phyloP scores from a whole-genome alignment of 2,888 invertebrate species.

The Aphidoletes aphidimyza region DNA sequence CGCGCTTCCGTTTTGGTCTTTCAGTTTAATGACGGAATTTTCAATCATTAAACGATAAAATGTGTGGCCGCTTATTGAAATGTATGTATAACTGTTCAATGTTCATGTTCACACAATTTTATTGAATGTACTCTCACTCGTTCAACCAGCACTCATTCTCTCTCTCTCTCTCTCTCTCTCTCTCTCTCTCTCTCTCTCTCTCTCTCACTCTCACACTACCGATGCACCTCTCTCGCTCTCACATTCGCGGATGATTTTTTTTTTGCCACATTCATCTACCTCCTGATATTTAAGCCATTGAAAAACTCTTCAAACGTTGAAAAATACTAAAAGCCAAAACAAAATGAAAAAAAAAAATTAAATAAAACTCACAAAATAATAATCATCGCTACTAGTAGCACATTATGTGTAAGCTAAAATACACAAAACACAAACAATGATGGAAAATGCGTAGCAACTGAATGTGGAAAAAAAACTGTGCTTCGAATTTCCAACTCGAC shows the following conservation, averaged over 20 bases:
- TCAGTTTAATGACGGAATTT: slow-evolving; percentile 40
- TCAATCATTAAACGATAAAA: slow-evolving; percentile 46
- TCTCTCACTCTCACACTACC: neutral
- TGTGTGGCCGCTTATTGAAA: slow-evolving; percentile 36
- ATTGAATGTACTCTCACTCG: slow-evolving; percentile 24
- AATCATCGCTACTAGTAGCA: slow-evolving; percentile 47
- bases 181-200: too few species aligned
- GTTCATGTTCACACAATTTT: slow-evolving; percentile 33
- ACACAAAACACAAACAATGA: slow-evolving; percentile 49
- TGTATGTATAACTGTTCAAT: neutral
- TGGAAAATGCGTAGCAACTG: slow-evolving; percentile 41
- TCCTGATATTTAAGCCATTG: neutral
- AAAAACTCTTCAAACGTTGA: slow-evolving; percentile 29
- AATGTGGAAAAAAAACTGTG: slow-evolving; percentile 38
- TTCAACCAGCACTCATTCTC: neutral
- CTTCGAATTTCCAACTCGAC: slow-evolving; percentile 52
- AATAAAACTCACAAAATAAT: slow-evolving; percentile 51
- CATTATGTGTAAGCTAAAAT: slow-evolving; percentile 36
- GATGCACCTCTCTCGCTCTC: too few species aligned
- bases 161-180: too few species aligned
- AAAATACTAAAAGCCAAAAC: slow-evolving; percentile 19
- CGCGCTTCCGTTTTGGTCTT: slow-evolving; percentile 38
- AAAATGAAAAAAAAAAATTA: slow-evolving; percentile 7
- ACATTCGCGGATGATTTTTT: neutral
- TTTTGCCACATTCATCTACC: slow-evolving; percentile 42